Percentiles rank a stretch among this genome's conserved stretches.
Conservation (phyloP, 1,140 invertebrate species). For the Aphaenogaster rudis region DNA sequence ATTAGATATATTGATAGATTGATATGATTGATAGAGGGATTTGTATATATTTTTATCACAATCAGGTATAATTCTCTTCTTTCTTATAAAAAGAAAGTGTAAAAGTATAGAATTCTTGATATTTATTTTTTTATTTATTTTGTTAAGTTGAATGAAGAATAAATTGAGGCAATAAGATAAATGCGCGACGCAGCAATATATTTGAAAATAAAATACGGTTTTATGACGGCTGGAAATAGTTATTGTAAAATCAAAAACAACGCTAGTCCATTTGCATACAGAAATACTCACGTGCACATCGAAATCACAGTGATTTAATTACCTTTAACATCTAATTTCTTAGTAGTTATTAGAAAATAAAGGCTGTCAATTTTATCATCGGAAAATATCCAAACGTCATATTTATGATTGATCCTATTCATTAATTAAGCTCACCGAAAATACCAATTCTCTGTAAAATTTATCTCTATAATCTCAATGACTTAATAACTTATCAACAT, state of each 20-base stretch:
- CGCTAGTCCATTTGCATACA: neutral
- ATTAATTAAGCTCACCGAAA: conserved; percentile 25
- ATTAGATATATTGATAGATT: neutral
- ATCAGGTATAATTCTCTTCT: neutral
- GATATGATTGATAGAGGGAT: neutral
- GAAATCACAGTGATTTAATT: neutral
- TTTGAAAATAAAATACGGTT: conserved; percentile 14
- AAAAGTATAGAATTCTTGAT: neutral
- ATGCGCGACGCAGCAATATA: neutral
- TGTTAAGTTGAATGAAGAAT: neutral
- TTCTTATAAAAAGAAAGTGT: neutral
- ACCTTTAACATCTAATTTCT: conserved; percentile 29
- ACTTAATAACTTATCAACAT: neutral
- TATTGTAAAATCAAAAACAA: neutral
- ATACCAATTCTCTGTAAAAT: neutral
- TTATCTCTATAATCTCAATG: neutral
- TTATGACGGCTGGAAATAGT: neutral
- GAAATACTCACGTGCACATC: neutral
- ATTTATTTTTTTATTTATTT: conserved; percentile 1
- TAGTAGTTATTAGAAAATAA: conserved; percentile 8
- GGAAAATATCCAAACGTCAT: conserved; percentile 7
- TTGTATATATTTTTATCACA: neutral
- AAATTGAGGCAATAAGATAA: neutral
- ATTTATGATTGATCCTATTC: conserved; percentile 13
- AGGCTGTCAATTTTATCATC: conserved; percentile 31